Evolutionary conservation across 2,797 vertebrate species (phyloP), one percentile per base, ranked within the genome.

Genomic region (Remorina albescens): DNA sequence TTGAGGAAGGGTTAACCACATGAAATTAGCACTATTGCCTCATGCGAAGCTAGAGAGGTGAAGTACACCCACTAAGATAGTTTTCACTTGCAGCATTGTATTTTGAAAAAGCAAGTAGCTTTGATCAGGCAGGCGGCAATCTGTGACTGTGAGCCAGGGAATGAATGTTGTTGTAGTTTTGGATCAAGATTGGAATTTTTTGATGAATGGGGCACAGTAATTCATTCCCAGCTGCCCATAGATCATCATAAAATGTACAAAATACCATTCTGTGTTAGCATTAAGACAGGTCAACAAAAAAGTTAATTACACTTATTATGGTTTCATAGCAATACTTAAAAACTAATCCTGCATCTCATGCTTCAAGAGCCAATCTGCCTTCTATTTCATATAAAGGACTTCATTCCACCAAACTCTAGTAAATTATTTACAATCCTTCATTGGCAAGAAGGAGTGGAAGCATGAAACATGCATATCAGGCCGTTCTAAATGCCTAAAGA

Each of bases 1-100:
- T 60, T 81, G 55, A 86, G 30, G 61, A 85, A 61, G 80, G 86
- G 71, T 80, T 87, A 86, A 87, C 82, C 88, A 85, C 86, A 85
- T 63, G 75, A 86, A 85, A 87, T 88, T 78, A 83, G 65, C 76
- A 78, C 71, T 34, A 25, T 50, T 65, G 68, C 72, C 67, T 78
- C 77, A 63, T 70, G 46, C 71, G 56, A 84, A 63, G 46, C 74
- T 67, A 36, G 30, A 74, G 37, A 54, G 64, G 67, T 66, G 57
- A 64, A 56, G 49, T 54, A 39, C 54, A 53, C 69, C 68, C 72
- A 69, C 66, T 44, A 15, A 49, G 72, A 26, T 63, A 34, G n/a
- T 81, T 84, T 78, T 84, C 72, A 71, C 73, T 90, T 84, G 34
- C 64, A 67, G 61, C 74, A 21, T 71, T 61, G 34, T 82, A 65